Conservation (phyloP, 2,888 invertebrate species). For the Tupiocoris notatus region DNA sequence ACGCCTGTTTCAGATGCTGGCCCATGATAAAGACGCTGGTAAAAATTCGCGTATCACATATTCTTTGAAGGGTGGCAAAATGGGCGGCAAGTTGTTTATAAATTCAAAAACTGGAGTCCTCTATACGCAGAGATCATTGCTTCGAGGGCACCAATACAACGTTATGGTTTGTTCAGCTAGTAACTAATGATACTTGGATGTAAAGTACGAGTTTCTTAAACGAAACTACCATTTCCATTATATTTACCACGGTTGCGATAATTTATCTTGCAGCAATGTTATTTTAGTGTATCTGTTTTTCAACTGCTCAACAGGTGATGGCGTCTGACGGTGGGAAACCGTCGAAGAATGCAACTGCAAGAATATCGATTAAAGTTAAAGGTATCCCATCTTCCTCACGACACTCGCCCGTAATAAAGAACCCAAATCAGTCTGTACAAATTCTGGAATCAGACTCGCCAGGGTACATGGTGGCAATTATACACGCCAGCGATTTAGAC, state of each 20-base stretch:
- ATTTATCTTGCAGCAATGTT: too few relatives aligned
- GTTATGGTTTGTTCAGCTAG: slow-evolving; percentile 11
- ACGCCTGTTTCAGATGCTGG: slow-evolving; percentile 67
- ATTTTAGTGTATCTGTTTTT: too few relatives aligned
- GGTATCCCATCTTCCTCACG: slow-evolving; percentile 60
- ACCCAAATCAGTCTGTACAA: slow-evolving; percentile 65
- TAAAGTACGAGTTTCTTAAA: too few relatives aligned
- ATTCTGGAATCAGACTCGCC: slow-evolving; percentile 81
- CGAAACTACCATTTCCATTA: too few relatives aligned
- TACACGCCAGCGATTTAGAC: slow-evolving; percentile 82
- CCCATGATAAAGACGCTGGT: slow-evolving; percentile 61
- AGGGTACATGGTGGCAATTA: slow-evolving; percentile 78
- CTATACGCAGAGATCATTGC: slow-evolving; percentile 69
- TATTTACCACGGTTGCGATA: too few relatives aligned
- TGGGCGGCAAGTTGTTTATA: slow-evolving; percentile 76
- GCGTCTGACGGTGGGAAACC: slow-evolving; percentile 78
- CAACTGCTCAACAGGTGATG: slow-evolving; percentile 60
- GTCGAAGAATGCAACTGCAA: slow-evolving; percentile 69
- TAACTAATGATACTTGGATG: too few relatives aligned
- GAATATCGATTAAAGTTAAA: slow-evolving; percentile 68
- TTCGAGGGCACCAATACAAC: slow-evolving; percentile 63
- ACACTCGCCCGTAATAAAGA: slow-evolving; percentile 63
- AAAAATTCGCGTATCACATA: slow-evolving; percentile 64
- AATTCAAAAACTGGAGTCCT: slow-evolving; percentile 78
- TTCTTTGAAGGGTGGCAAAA: slow-evolving; percentile 72